phyloP scores from a whole-genome alignment of 2,888 invertebrate species.

The Epirrhoe tristata region DNA sequence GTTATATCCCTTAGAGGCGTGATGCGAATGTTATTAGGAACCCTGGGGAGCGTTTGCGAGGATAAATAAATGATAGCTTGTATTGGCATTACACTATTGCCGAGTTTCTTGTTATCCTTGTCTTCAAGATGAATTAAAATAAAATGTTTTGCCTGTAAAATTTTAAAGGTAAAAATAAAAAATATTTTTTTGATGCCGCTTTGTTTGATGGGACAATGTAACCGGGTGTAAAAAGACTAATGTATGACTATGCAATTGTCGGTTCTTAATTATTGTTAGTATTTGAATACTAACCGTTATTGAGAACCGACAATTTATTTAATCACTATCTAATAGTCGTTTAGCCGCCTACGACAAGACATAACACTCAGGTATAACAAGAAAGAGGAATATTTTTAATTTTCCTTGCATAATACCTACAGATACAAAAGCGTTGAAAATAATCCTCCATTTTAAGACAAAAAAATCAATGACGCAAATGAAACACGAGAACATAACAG shows the following conservation, averaged over 20 bases:
- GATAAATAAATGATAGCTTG: conserved; percentile 24
- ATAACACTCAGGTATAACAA: too few relatives aligned
- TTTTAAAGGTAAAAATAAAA: neutral
- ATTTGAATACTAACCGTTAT: too few relatives aligned
- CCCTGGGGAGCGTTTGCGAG: conserved; percentile 17
- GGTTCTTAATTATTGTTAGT: too few relatives aligned
- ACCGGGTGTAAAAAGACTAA: too few relatives aligned
- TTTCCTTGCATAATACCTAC: too few relatives aligned
- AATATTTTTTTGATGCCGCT: too few relatives aligned
- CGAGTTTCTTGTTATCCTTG: neutral
- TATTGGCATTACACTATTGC: conserved; percentile 16
- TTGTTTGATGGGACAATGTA: too few relatives aligned
- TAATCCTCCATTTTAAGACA: neutral
- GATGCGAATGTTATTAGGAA: conserved; percentile 39
- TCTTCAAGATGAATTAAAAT: neutral
- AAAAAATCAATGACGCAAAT: conserved; percentile 18
- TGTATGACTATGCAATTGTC: too few relatives aligned
- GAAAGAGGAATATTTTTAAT: too few relatives aligned
- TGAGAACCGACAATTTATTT: too few relatives aligned
- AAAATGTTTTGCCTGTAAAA: neutral
- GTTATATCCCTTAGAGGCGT: conserved; percentile 33
- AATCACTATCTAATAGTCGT: too few relatives aligned
- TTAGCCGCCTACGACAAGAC: too few relatives aligned
- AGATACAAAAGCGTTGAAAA: neutral
- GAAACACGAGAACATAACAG: conserved; percentile 22